A percentile compares a stretch with the other conserved stretches of the same genome.
Conservation (phyloP, 1,140 invertebrate species). For the Odontomachus brunneus region DNA sequence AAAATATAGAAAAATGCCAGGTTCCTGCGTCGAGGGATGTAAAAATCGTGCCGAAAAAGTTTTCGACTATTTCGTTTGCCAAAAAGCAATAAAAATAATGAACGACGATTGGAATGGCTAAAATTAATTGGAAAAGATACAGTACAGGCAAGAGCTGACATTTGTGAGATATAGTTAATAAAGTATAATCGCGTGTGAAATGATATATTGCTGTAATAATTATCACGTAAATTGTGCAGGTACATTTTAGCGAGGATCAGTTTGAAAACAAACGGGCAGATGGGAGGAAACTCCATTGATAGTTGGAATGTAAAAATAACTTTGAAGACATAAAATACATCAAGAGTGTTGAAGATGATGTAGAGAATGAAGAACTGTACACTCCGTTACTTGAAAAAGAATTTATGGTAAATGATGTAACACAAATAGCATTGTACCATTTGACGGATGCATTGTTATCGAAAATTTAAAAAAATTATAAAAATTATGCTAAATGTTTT, state of each 20-base stretch:
- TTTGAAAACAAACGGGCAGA: conserved; percentile 5
- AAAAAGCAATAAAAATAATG: neutral
- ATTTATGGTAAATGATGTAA: no score
- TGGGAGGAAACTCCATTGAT: neutral
- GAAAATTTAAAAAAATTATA: conserved; percentile 1
- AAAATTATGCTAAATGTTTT: conserved; percentile 13
- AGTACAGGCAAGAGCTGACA: neutral
- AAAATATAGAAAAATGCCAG: conserved; percentile 17
- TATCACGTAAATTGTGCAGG: conserved; percentile 6
- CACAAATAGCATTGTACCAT: no score
- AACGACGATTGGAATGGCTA: neutral
- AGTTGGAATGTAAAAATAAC: no score
- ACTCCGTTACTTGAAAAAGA: no score
- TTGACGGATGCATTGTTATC: neutral
- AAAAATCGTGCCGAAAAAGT: neutral
- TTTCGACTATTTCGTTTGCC: neutral
- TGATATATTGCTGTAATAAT: neutral
- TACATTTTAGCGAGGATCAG: conserved; percentile 1
- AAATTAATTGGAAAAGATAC: neutral
- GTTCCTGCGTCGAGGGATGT: neutral
- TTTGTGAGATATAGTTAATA: conserved; percentile 28
- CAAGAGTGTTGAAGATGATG: no score
- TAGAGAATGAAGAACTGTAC: no score
- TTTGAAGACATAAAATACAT: no score
- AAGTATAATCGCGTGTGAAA: neutral